Evolutionary conservation across 1,140 invertebrate genomes (phyloP).

Genomic region (Lordiphosa stackelbergi): DNA sequence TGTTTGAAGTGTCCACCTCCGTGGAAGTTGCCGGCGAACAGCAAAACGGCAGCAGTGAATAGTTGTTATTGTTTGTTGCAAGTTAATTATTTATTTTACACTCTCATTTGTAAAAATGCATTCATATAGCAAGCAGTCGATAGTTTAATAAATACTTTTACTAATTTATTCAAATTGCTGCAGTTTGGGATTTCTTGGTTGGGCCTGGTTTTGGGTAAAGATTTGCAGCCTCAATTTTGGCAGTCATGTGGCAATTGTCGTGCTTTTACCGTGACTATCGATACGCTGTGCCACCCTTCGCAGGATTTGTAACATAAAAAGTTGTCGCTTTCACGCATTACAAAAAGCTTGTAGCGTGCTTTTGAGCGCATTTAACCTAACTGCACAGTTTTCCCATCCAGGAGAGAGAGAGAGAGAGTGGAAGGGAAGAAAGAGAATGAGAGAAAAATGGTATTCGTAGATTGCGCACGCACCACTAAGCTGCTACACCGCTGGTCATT

Average conservation of each 20-base stretch:
- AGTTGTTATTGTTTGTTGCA: slow-evolving; percentile 31
- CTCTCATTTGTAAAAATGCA: slow-evolving; percentile 56
- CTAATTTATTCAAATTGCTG: slow-evolving; percentile 40
- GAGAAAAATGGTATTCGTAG: neutral
- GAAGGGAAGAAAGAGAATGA: neutral
- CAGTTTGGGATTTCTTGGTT: neutral
- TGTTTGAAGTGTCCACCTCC: slow-evolving; percentile 67
- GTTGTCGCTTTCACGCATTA: neutral
- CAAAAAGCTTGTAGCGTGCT: slow-evolving; percentile 3
- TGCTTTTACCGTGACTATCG: neutral
- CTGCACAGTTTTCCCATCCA: slow-evolving; percentile 7
- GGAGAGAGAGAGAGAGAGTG: neutral
- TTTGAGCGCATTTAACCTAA: slow-evolving; percentile 14
- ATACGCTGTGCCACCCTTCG: neutral
- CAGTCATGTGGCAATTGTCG: too few relatives aligned
- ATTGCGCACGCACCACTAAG: slow-evolving; percentile 8
- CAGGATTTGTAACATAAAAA: neutral
- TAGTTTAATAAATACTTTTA: slow-evolving; percentile 64
- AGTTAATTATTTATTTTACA: slow-evolving; percentile 54
- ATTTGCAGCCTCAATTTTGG: too few relatives aligned
- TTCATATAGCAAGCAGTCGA: slow-evolving; percentile 59
- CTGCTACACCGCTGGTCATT: neutral
- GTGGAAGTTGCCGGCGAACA: slow-evolving; percentile 65
- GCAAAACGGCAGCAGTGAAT: slow-evolving; percentile 39
- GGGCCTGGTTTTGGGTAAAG: too few relatives aligned